Evolutionary conservation across 2,113 vertebrate genomes (phyloP), one percentile per base, ranked within the genome.

Genomic region (Bagarius yarrelli): DNA sequence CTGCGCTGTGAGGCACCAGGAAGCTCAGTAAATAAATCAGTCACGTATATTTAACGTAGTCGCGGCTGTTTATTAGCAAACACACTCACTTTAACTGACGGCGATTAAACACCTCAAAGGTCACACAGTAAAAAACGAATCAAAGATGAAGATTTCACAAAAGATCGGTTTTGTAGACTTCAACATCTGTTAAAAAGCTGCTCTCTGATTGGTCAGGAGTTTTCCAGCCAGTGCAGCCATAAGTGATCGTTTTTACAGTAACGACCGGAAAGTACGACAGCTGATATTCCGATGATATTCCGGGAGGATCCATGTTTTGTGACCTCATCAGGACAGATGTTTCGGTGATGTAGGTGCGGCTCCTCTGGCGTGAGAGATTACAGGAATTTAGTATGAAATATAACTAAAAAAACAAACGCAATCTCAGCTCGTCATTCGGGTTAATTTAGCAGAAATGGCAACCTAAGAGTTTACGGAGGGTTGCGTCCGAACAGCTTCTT

Each of bases 51-150:
- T 47, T 8, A 47, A 11, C 9, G 64, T 52, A 73, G 71, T 47
- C 52, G 55, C 76, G 34, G 50, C 34, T 72, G 76, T 84, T 84
- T 66, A 80, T 86, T 84, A 84, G 61, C 85, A 36, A 84, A 67
- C 60, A 63, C 32, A 36, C 44, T 56, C 76, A 27, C 56, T 80
- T 73, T 69, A 47, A 66, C 36, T 14, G 11, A 53, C 66, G 27
- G 61, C 72, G 13, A 25, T 76, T 61, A 77, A 71, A 40, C 16
- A 11, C 50, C 63, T 56, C 60, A 64, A 25, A 67, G 74, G 61
- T 70, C 67, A 52, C 57, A 72, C 18, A 69, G 15, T 40, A 74
- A 21, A n/a, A 67, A 69, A 72, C 16, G 8, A 47, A 12, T 18
- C 4, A 53, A 47, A 55, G 47, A 50, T 47, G 18, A 34, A 60